These are phyloP conservation scores for Drosophila incognita DNA, from an alignment of 2,888 invertebrate genomes.

Conservation along the genomic window DNA sequence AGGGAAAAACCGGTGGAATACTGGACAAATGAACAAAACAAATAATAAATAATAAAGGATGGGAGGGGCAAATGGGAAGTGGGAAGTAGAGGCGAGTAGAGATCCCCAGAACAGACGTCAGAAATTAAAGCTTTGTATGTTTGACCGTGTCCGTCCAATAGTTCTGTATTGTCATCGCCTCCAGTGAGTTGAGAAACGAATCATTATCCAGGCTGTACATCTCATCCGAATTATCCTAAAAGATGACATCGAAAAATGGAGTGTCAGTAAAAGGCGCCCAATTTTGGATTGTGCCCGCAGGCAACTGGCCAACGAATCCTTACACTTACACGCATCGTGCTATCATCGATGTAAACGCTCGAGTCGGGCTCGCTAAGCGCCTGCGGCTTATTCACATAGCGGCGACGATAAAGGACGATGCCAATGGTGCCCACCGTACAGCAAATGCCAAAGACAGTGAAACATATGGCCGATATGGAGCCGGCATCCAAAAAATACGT, in stretches of 20 bases:
- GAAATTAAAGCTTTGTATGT: conserved; percentile 91
- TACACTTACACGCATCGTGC: conserved; percentile 91
- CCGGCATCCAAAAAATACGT: conserved; percentile 86
- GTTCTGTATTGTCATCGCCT: conserved; percentile 97
- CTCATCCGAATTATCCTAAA: conserved; percentile 95
- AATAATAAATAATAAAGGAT: neutral
- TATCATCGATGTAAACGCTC: conserved; percentile 94
- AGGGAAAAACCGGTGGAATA: neutral
- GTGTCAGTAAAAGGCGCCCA: neutral
- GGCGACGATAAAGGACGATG: conserved; percentile 89
- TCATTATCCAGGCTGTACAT: conserved; percentile 98
- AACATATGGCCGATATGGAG: conserved; percentile 89
- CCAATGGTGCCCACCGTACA: conserved; percentile 89
- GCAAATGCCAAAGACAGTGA: conserved; percentile 88
- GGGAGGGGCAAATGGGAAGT: neutral
- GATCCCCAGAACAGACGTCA: conserved; percentile 17
- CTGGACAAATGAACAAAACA: conserved; percentile 3
- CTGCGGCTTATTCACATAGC: conserved; percentile 93
- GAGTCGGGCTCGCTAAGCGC: conserved; percentile 94
- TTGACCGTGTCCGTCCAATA: conserved; percentile 97
- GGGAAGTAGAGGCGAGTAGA: neutral
- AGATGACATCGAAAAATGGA: neutral
- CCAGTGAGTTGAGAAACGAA: conserved; percentile 95
- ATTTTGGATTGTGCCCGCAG: neutral
- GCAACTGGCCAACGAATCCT: conserved; percentile 82